Base-by-base conservation (phyloP, 2,113 vertebrate species). In the Arvicanthis niloticus region DNA sequence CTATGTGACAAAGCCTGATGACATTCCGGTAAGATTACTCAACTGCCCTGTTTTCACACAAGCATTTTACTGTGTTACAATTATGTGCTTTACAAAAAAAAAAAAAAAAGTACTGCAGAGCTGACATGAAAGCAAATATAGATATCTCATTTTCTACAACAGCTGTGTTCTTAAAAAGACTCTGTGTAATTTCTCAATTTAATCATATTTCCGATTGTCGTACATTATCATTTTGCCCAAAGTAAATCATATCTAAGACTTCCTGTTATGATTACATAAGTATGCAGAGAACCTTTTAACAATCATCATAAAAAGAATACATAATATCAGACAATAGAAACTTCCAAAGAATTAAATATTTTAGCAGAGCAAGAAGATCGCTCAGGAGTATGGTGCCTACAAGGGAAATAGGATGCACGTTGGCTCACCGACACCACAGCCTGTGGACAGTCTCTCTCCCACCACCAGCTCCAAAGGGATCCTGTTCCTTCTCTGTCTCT, bases 151-250 rank as follows among this genome's bases (percentile, higher is more conserved):
- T 96, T 93, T 89, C 94, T 60, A 45, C 26, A 68, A 91, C 94
- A 97, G 95, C 82, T 97, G 96, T 70, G 90, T 90, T 95, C 93
- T 82, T 88, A 40, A 94, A 89, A 95, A 88, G 51, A 78, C 0
- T 82, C 65, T 60, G 24, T 88, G 26, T 93, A 93, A 97, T 91
- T 97, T 93, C 88, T 90, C 94, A 95, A 93, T 93, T 95, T 95
- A 97, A 95, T 97, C 96, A 86, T 96, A 94, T 96, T 93, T 94
- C 62, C 75, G 86, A 96, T 92, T 96, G 95, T 96, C 58, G 56
- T 45, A 82, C 72, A 86, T 88, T 91, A 81, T 88, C 72, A 93
- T 96, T 94, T 91, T 26, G 78, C 58, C 84, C 81, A 51, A 94
- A 91, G 37, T 88, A 96, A 97, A 94, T 94, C 84, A 51, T 70